These are phyloP conservation scores for Pristionchus fissidentatus DNA, from an alignment of 2,888 invertebrate genomes.

Conservation along the genomic window DNA sequence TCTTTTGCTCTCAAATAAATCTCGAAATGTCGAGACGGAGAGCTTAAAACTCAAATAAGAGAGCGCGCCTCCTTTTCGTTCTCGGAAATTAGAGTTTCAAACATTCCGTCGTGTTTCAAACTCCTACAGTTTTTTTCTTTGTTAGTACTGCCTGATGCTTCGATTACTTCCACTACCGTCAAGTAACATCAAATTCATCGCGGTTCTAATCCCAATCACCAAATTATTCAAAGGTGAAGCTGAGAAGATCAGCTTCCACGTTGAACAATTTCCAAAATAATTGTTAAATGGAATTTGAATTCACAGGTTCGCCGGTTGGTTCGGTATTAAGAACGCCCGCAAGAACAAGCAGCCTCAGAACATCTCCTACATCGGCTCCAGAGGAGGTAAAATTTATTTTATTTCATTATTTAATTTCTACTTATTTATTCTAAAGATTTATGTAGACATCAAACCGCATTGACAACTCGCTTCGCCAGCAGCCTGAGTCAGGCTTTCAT, in stretches of 20 bases:
- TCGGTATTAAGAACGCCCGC: slow-evolving; percentile 63
- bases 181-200: too few species aligned
- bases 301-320: slow-evolving; percentile 71
- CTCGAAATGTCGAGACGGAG: not conserved
- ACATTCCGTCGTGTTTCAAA: not conserved
- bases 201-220: too few species aligned
- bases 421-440: too few species aligned
- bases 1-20: not conserved
- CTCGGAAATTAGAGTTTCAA: too few species aligned
- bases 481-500: not conserved
- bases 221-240: too few species aligned
- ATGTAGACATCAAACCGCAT: too few species aligned
- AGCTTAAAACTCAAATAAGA: not conserved
- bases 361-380: slow-evolving; percentile 30
- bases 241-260: too few species aligned
- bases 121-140: not conserved
- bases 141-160: too few species aligned
- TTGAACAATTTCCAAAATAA: not conserved
- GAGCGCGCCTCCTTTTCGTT: too few species aligned
- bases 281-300: not conserved
- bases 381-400: slow-evolving; percentile 23
- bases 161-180: too few species aligned
- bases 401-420: not conserved
- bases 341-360: not conserved
- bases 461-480: too few species aligned